Percentiles rank a stretch among this genome's conserved stretches.
phyloP scores from a whole-genome alignment of 1,140 invertebrate species.

The Brachionus rotundiformis region DNA sequence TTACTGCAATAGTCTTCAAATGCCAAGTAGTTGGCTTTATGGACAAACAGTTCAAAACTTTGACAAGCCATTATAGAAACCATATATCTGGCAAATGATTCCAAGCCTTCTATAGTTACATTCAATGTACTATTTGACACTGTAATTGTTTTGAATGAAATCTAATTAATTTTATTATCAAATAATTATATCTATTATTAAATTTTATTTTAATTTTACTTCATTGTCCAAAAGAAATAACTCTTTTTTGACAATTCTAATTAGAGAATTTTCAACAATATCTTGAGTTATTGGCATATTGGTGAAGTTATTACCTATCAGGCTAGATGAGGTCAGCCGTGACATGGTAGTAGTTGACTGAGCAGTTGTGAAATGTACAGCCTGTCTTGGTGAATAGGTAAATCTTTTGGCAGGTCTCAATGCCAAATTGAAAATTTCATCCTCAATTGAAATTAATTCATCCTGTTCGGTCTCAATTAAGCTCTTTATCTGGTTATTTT shows the following conservation, averaged over 20 bases:
- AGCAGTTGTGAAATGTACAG: neutral
- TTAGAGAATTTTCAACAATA: neutral
- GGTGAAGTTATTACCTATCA: neutral
- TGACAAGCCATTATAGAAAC: constrained; percentile 32
- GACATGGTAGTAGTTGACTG: neutral
- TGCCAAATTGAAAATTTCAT: constrained; percentile 34
- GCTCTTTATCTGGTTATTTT: neutral
- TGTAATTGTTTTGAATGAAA: neutral
- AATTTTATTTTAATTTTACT: no score
- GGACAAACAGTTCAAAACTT: no score
- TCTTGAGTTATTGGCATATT: neutral
- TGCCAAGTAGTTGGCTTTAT: neutral
- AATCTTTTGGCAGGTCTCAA: neutral
- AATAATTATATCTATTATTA: no score
- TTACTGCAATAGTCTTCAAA: constrained; percentile 19
- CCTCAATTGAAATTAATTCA: constrained; percentile 39
- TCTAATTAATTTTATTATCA: no score
- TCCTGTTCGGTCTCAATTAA: neutral
- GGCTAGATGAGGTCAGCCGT: neutral
- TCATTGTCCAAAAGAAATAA: neutral
- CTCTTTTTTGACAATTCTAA: neutral
- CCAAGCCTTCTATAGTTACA: neutral
- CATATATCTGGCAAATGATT: constrained; percentile 17
- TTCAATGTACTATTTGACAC: neutral
- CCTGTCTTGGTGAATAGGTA: neutral